Evolutionary conservation across 2,797 vertebrate species (phyloP).

Genomic region (Acipenser transmontanus): DNA sequence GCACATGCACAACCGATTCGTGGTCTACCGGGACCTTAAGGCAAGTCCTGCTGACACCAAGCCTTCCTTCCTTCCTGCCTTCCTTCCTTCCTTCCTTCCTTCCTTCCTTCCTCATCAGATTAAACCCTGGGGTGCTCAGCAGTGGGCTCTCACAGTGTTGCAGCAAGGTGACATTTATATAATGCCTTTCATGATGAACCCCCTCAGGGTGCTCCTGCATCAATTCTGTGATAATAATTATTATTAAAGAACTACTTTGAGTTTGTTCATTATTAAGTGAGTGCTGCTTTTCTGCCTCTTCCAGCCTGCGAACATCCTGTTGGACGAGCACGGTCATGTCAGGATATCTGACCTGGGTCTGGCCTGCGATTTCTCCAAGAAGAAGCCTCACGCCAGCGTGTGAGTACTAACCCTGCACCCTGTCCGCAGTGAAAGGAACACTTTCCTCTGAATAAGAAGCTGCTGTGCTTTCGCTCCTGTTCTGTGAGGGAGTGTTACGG

Average conservation of each 20-base stretch:
- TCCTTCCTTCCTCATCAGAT: neutral
- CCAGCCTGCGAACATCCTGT: constrained; percentile 90
- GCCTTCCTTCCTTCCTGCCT: constrained; percentile 1
- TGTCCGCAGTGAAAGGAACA: too few species aligned
- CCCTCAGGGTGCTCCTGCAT: too few species aligned
- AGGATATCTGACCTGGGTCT: constrained; percentile 94
- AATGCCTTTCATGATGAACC: too few species aligned
- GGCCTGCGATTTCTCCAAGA: constrained; percentile 95
- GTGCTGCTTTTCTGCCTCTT: neutral
- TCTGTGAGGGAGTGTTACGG: constrained; percentile 3
- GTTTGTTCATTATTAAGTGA: neutral
- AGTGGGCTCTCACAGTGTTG: too few species aligned
- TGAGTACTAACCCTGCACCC: constrained; percentile 51
- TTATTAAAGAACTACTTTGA: too few species aligned
- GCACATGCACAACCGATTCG: constrained; percentile 94
- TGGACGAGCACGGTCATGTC: constrained; percentile 90
- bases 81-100: neutral
- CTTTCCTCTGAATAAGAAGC: too few species aligned
- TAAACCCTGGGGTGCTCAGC: neutral
- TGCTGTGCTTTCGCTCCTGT: neutral
- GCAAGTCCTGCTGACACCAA: constrained; percentile 43
- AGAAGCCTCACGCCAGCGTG: constrained; percentile 97
- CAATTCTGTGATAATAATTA: too few species aligned
- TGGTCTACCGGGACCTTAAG: constrained; percentile 96
- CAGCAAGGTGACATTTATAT: too few species aligned